Percentiles rank a stretch among this genome's conserved stretches.
These are phyloP conservation scores for Portunus trituberculatus DNA, from an alignment of 1,140 invertebrate species.

Conservation along the genomic window DNA sequence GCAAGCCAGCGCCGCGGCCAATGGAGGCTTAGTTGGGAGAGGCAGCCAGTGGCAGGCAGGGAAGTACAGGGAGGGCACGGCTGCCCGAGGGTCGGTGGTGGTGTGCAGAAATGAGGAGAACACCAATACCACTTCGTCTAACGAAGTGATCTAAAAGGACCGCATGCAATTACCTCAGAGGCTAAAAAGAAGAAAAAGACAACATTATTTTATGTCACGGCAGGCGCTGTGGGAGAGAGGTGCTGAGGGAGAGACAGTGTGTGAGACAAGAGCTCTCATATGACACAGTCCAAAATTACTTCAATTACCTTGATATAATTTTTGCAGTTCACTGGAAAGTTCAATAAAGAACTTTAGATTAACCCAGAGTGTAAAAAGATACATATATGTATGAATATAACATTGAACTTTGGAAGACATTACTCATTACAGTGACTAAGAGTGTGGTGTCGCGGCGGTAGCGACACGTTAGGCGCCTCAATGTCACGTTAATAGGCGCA, in stretches of 20 bases:
- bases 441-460: background rate
- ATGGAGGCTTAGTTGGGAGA: background rate
- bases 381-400: background rate
- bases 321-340: background rate
- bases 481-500: background rate
- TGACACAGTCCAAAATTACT: background rate
- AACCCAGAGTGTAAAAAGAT: background rate
- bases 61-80: background rate
- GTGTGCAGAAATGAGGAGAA: background rate
- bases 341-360: background rate
- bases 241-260: slow-evolving; percentile 32
- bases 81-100: background rate
- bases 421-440: background rate
- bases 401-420: background rate
- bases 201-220: slow-evolving; percentile 53
- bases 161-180: slow-evolving; percentile 29
- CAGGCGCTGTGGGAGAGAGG: slow-evolving; percentile 63
- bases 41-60: background rate
- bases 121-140: slow-evolving; percentile 12
- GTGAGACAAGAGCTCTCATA: slow-evolving; percentile 40
- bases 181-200: slow-evolving; percentile 32
- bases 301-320: background rate
- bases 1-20: background rate
- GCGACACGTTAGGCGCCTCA: background rate
- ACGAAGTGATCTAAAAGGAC: background rate